Evolutionary conservation across 1,140 invertebrate genomes (phyloP), one percentile per base, ranked within the genome.

Genomic region (Tetragnatha versicolor): DNA sequence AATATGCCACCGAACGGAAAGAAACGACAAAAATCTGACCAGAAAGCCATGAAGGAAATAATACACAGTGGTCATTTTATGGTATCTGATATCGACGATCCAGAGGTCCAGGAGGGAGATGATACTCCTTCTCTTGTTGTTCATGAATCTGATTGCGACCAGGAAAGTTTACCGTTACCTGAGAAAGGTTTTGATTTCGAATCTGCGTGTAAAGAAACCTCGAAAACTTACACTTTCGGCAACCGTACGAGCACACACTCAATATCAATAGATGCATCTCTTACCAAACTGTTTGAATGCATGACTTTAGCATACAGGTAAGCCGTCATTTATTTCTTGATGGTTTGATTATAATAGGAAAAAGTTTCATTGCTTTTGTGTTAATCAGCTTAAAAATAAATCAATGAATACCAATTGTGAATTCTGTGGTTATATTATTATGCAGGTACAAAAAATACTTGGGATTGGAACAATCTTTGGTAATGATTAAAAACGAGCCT

Each of bases 1-100:
- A 73, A 1, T 7, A 79, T 79, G 70, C 47, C 68, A 37, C 68
- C 70, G 37, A 45, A 60, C 35, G 68, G 78, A 27, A 49, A 53
- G 17, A 79, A 72, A n/a, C 60, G 58, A 22, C 70, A 63, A 65
- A 79, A 79, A 10, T 33, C 76, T 9, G 69, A 72, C 45, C 58
- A 69, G 35, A 79, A 79, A 69, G 25, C 35, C 7, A 66, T 69
- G 58, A 80, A 80, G 31, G 94, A 96, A 85, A 90, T 92, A 1
- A 98, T 98, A 83, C 96, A 98, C 86, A 98, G 95, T 82, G 97
- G 97, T 25, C 96, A 98, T 86, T 98, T 98, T 87, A 98, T 98
- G 97, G 92, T 98, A 47, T 98, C 95, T 55, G 91, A 96, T 85
- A 96, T 98, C 22, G 86, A 88, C 87, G 95, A 98, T 86, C 93